Base-by-base conservation (phyloP, 1,140 invertebrate genomes). In the Lepeophtheirus salmonis region DNA sequence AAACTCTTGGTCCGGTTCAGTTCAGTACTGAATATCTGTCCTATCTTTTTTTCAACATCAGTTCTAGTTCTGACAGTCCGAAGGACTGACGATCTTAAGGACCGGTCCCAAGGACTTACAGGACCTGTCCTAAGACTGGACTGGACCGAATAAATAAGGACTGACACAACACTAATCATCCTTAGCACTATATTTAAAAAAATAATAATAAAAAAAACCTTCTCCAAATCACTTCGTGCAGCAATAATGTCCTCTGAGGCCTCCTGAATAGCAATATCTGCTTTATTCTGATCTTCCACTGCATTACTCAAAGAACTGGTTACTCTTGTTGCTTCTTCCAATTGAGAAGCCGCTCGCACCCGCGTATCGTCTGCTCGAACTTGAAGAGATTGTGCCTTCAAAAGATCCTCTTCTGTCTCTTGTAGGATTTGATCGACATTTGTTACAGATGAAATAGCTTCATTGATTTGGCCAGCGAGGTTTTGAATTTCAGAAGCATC, bases 241-340 rank as follows among this genome's bases (percentile, higher is more conserved):
- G 79, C 73, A 23, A 73, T 70, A 30, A 94, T 89, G 67, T 91
- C 84, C 23, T 73, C 73, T 61, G 83, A 81, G 0, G 89, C 88
- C 68, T 81, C 80, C 30, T 80, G 73, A 64, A 94, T 90, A 26
- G 86, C 84, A 50, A 71, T 70, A 65, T 82, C 76, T 1, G 89
- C 89, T 61, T 79, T 77, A 26, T 78, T 73, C 71, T 95, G 89
- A 1, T 84, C 85, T 3, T 73, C 74, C 64, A 79, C 73, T 0
- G 88, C 84, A 52, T 86, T 82, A 49, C 75, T 71, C 25, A 86
- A 66, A 3, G 78, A 71, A 20, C 75, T 67, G 2, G 76, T 67
- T 0, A 86, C 79, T 57, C 73, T 69, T 63, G 79, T 68, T 2
- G 78, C 78, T 26, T 73, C 76, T 25, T 75, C 67, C 50, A 80